These are phyloP conservation scores for Pedicia rivosa DNA, from an alignment of 2,888 invertebrate species.

Conservation along the genomic window DNA sequence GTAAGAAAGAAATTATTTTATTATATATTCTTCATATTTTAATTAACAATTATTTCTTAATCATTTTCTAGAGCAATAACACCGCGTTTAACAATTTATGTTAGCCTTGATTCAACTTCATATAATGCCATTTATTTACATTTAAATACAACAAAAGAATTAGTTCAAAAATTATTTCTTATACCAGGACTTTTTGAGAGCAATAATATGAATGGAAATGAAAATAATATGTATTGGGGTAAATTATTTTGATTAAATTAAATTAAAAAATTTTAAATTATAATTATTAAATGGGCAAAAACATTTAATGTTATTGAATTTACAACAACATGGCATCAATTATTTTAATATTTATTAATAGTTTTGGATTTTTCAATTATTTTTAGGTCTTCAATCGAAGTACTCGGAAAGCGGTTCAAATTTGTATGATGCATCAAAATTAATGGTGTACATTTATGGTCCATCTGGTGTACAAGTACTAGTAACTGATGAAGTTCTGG, in stretches of 20 bases:
- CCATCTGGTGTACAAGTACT: slow-evolving; percentile 72
- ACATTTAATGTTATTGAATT: neutral
- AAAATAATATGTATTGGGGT: slow-evolving; percentile 4
- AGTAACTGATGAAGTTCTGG: slow-evolving; percentile 71
- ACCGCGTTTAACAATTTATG: slow-evolving; percentile 70
- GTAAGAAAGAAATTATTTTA: slow-evolving; percentile 33
- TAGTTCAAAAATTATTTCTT: slow-evolving; percentile 44
- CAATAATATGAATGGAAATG: slow-evolving; percentile 1
- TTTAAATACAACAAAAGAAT: slow-evolving; percentile 45
- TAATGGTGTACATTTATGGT: slow-evolving; percentile 58
- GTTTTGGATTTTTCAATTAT: slow-evolving; percentile 1
- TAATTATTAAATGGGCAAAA: neutral
- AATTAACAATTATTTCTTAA: slow-evolving; percentile 9
- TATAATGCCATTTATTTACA: slow-evolving; percentile 75
- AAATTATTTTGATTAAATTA: neutral
- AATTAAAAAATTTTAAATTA: neutral
- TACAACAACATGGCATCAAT: too few relatives aligned
- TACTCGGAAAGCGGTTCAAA: slow-evolving; percentile 31
- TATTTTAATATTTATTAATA: too few relatives aligned
- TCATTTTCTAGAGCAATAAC: slow-evolving; percentile 38
- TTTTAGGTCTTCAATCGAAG: slow-evolving; percentile 25
- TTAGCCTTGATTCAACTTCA: slow-evolving; percentile 48
- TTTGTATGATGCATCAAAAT: slow-evolving; percentile 34
- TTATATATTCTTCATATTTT: neutral
- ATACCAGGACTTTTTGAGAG: slow-evolving; percentile 30